Evolutionary conservation across 2,113 vertebrate genomes (phyloP), one percentile per base, ranked within the genome.

Genomic region (Ancistrus triradiatus): DNA sequence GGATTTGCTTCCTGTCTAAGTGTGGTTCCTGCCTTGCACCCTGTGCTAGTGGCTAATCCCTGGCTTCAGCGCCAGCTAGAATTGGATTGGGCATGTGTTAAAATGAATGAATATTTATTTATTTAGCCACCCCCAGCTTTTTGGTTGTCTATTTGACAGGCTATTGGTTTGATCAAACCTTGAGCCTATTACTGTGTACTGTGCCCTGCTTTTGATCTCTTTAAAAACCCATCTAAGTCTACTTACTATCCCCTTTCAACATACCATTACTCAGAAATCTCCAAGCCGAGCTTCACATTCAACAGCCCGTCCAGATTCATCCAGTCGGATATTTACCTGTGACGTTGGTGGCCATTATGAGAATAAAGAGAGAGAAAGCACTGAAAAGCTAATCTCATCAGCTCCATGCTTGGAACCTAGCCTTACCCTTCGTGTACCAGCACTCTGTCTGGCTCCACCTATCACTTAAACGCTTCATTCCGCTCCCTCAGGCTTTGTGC

Each of bases 401-500:
- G n/a, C 2, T 9, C 15, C 44, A 2, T 47, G 44, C 17, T 9
- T 22, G 44, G 44, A 22, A 3, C 44, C 47, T 70, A 8, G 3
- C 37, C 37, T 49, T 43, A 19, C 66, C 38, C 40, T 52, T 68
- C 28, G 43, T 24, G 24, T 6, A 9, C 52, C 17, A 7, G 10
- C 21, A 17, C 52, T 43, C n/a, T 22, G 28, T 13, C 31, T 17
- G 11, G 7, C 14, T 15, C 7, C 17, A 48, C 10, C 44, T 31
- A 15, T 73, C 72, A 68, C 22, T 27, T 43, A 28, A 7, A 3
- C 11, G 13, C 37, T 40, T 40, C 13, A 14, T 8, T 49, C 11
- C 2, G 14, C 46, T 42, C 42, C 50, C 28, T 27, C 63, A 70
- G 76, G 68, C 24, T 61, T 62, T 43, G n/a, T n/a, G 33, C 68